A percentile compares a stretch with the other conserved stretches of the same genome.
phyloP scores from a whole-genome alignment of 2,888 invertebrate genomes.

The Limnephilus lunatus region DNA sequence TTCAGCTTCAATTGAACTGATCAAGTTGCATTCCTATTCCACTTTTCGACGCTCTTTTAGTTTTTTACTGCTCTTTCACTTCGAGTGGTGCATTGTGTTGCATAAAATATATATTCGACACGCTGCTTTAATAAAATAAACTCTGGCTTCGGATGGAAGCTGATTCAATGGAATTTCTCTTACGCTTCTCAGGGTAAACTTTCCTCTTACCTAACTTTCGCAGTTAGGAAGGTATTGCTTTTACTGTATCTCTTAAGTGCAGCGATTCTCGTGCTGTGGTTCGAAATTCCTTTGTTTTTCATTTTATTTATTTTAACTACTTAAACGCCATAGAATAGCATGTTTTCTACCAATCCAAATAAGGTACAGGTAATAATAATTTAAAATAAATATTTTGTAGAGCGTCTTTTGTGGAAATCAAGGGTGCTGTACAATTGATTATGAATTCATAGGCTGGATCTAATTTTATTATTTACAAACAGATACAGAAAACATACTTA shows the following conservation, averaged over 20 bases:
- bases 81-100: background rate
- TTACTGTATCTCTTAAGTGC: constrained; percentile 9
- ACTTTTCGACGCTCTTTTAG: background rate
- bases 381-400: too few species aligned
- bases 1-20: background rate
- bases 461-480: too few species aligned
- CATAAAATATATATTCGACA: constrained; percentile 33
- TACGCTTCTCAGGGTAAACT: constrained; percentile 31
- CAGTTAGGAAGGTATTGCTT: constrained; percentile 43
- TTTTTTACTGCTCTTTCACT: constrained; percentile 18
- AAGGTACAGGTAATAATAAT: too few species aligned
- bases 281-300: background rate
- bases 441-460: too few species aligned
- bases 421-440: too few species aligned
- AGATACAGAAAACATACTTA: too few species aligned
- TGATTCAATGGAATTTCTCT: constrained; percentile 48
- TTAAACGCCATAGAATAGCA: background rate
- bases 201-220: constrained; percentile 36
- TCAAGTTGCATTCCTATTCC: background rate
- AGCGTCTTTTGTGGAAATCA: too few species aligned
- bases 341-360: background rate
- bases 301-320: background rate
- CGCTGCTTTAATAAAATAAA: constrained; percentile 30
- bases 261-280: background rate
- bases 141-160: constrained; percentile 20